phyloP scores from a whole-genome alignment of 1,140 invertebrate species.

The Drosophila triauraria region DNA sequence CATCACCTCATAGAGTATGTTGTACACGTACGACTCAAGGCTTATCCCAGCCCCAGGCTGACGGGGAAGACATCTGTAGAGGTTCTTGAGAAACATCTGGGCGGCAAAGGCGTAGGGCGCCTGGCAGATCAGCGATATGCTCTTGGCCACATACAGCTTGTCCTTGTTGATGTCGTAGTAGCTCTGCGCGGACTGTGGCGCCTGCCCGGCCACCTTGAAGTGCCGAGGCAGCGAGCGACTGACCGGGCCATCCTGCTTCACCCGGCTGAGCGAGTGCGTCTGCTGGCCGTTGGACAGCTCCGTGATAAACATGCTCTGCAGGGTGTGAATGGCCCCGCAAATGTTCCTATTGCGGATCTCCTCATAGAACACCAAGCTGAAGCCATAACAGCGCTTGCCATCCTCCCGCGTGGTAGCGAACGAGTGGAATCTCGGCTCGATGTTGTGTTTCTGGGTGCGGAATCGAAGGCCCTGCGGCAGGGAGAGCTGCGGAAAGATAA shows the following conservation, averaged over 20 bases:
- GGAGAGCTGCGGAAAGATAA: slow-evolving; percentile 90
- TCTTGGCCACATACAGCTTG: slow-evolving; percentile 97
- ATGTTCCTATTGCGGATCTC: slow-evolving; percentile 96
- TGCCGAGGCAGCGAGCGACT: slow-evolving; percentile 94
- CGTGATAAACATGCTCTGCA: slow-evolving; percentile 96
- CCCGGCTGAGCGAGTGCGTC: slow-evolving; percentile 87
- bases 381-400: slow-evolving; percentile 96
- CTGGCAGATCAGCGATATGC: slow-evolving; percentile 96
- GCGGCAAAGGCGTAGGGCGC: slow-evolving; percentile 95
- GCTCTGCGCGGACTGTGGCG: slow-evolving; percentile 90
- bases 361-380: slow-evolving; percentile 97
- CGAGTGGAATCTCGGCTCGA: slow-evolving; percentile 96
- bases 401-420: slow-evolving; percentile 99
- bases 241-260: slow-evolving; percentile 87
- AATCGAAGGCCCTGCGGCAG: slow-evolving; percentile 97
- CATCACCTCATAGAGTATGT: slow-evolving; percentile 97
- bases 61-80: slow-evolving; percentile 92
- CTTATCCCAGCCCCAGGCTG: slow-evolving; percentile 90
- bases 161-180: slow-evolving; percentile 98
- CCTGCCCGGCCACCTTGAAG: slow-evolving; percentile 93
- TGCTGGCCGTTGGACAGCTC: slow-evolving; percentile 93
- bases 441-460: slow-evolving; percentile 96
- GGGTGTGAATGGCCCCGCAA: slow-evolving; percentile 96
- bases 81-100: slow-evolving; percentile 93
- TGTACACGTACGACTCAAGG: slow-evolving; percentile 97